These are phyloP conservation scores for Aporrectodea caliginosa DNA, from an alignment of 1,140 invertebrate genomes.

Conservation along the genomic window DNA sequence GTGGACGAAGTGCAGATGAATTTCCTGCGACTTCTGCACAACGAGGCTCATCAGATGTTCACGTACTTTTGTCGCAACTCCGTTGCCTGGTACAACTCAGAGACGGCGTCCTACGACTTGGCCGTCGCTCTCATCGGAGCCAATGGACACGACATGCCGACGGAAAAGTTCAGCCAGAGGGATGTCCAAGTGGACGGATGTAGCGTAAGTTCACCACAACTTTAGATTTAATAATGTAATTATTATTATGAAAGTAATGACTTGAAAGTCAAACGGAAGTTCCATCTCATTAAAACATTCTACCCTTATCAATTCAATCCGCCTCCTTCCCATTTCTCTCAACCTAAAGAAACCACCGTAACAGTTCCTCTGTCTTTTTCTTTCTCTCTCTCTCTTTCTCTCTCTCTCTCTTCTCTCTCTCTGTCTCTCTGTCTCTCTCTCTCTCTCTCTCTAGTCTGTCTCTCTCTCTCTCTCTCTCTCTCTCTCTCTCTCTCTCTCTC, in stretches of 20 bases:
- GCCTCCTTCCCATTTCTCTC: background rate
- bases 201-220: constrained; percentile 57
- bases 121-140: constrained; percentile 66
- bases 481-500: background rate
- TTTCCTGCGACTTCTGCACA: constrained; percentile 70
- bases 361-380: background rate
- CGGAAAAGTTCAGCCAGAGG: constrained; percentile 55
- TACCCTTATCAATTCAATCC: background rate
- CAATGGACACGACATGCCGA: constrained; percentile 66
- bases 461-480: background rate
- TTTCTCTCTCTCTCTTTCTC: background rate
- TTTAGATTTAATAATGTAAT: background rate
- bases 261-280: background rate
- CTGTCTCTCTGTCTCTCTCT: background rate
- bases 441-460: background rate
- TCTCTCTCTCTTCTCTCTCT: background rate
- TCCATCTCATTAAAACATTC: background rate
- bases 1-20: constrained; percentile 70
- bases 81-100: constrained; percentile 65
- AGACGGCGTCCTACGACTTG: constrained; percentile 56
- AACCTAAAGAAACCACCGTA: too few species aligned
- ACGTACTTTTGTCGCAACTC: constrained; percentile 78
- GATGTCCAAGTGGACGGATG: constrained; percentile 65
- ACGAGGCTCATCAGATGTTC: constrained; percentile 73
- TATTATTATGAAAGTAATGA: background rate